Percentiles rank a stretch among this genome's conserved stretches.
Conservation (phyloP, 2,113 vertebrate species). For the Eulacestoma nigropectus region DNA sequence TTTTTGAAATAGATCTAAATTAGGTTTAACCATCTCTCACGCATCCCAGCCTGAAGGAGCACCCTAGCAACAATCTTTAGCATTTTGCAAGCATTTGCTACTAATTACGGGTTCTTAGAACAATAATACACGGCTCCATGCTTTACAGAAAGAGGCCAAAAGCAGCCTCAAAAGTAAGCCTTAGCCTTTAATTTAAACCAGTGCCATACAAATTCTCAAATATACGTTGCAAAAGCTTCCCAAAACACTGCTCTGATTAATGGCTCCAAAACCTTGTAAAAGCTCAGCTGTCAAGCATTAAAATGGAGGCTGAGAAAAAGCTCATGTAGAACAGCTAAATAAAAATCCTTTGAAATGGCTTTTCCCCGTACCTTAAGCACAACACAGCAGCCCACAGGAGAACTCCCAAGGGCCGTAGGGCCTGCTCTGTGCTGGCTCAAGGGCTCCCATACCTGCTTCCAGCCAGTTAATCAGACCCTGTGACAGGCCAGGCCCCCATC, state of each 20-base stretch:
- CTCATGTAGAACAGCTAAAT: background rate
- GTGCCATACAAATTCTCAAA: background rate
- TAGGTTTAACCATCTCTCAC: background rate
- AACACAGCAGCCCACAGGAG: background rate
- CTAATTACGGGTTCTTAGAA: slow-evolving; percentile 32
- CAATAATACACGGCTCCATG: background rate
- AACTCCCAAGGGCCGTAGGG: background rate
- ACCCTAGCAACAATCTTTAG: slow-evolving; percentile 14
- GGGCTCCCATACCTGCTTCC: background rate
- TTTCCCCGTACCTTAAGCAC: background rate
- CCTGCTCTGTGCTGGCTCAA: accelerated
- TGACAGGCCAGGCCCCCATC: background rate
- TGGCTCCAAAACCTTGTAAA: slow-evolving; percentile 17
- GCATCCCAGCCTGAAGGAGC: background rate
- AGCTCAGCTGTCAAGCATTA: slow-evolving; percentile 13
- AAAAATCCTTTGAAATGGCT: background rate
- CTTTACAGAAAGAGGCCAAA: background rate
- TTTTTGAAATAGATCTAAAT: slow-evolving; percentile 23
- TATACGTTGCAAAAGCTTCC: background rate
- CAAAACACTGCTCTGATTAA: slow-evolving; percentile 9
- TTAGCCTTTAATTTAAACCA: slow-evolving; percentile 44
- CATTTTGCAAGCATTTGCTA: slow-evolving; percentile 48
- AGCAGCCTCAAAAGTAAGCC: background rate
- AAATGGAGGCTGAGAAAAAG: background rate
- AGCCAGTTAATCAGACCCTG: background rate